Conservation (phyloP, 2,888 invertebrate species). For the Antheraea yamamai region DNA sequence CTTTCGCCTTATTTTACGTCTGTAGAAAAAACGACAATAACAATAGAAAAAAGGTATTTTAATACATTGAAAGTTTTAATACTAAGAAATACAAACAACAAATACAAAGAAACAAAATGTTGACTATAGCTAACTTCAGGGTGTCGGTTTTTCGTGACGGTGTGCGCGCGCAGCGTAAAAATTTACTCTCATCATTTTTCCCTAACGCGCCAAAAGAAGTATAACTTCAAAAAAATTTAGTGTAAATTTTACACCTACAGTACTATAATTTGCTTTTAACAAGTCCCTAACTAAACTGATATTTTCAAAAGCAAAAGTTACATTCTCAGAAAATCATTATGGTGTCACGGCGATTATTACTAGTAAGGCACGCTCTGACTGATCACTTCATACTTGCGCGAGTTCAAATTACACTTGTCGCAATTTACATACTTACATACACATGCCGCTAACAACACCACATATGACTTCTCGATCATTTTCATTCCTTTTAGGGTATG, state of each 20-base stretch:
- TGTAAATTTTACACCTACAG: background rate
- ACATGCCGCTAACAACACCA: background rate
- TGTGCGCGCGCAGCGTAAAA: too few species aligned
- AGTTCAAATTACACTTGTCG: background rate
- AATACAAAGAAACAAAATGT: too few species aligned
- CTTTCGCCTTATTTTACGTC: too few species aligned
- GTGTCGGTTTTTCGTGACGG: too few species aligned
- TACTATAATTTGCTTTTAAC: background rate
- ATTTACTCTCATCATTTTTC: too few species aligned
- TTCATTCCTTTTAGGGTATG: background rate
- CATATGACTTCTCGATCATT: background rate
- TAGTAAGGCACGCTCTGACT: background rate
- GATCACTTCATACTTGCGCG: constrained; percentile 6
- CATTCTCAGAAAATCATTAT: constrained; percentile 6
- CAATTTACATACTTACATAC: background rate
- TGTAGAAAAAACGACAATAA: too few species aligned
- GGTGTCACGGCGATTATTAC: background rate
- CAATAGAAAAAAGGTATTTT: too few species aligned
- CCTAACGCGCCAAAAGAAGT: too few species aligned
- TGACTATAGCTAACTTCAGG: too few species aligned
- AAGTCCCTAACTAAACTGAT: background rate
- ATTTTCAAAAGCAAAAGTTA: background rate
- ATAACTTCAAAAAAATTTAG: background rate
- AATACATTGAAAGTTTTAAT: too few species aligned
- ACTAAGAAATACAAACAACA: too few species aligned